A percentile compares a stretch with the other conserved stretches of the same genome.
These are phyloP conservation scores for Empis stercorea DNA, from an alignment of 2,888 invertebrate genomes.

Conservation along the genomic window DNA sequence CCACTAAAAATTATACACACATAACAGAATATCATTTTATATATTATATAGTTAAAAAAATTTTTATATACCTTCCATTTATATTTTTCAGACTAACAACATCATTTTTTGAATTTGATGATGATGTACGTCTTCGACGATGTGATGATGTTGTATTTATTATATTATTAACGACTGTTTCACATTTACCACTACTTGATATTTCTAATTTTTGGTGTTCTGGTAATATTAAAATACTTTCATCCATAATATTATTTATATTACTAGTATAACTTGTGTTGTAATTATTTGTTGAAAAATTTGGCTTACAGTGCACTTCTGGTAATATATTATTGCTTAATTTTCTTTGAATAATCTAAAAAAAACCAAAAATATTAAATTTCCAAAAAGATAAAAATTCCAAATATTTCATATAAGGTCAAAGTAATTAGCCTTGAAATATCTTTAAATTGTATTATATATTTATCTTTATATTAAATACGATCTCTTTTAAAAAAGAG, in stretches of 20 bases:
- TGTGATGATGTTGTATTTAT: constrained; percentile 15
- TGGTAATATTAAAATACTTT: constrained; percentile 28
- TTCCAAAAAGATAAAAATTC: too few relatives aligned
- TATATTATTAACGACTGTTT: constrained; percentile 18
- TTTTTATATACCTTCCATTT: constrained; percentile 21
- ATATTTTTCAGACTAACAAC: constrained; percentile 20
- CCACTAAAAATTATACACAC: constrained; percentile 3
- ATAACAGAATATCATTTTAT: neutral
- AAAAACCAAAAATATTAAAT: too few relatives aligned
- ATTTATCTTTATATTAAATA: too few relatives aligned
- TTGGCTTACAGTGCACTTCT: constrained; percentile 26
- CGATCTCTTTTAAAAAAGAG: too few relatives aligned
- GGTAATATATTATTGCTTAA: constrained; percentile 22
- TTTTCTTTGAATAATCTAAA: too few relatives aligned
- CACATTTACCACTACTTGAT: constrained; percentile 24
- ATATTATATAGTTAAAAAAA: too few relatives aligned
- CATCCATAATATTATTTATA: constrained; percentile 21
- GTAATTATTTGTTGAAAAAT: too few relatives aligned
- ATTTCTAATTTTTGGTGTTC: constrained; percentile 28
- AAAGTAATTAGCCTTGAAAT: too few relatives aligned
- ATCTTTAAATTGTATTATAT: too few relatives aligned
- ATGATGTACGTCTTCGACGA: constrained; percentile 26
- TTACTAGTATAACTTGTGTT: neutral
- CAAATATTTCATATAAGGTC: too few relatives aligned
- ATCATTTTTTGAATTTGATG: constrained; percentile 27